Percentiles rank a stretch among this genome's conserved stretches.
Evolutionary conservation across 2,113 vertebrate genomes (phyloP).

Genomic region (Chinchilla lanigera): DNA sequence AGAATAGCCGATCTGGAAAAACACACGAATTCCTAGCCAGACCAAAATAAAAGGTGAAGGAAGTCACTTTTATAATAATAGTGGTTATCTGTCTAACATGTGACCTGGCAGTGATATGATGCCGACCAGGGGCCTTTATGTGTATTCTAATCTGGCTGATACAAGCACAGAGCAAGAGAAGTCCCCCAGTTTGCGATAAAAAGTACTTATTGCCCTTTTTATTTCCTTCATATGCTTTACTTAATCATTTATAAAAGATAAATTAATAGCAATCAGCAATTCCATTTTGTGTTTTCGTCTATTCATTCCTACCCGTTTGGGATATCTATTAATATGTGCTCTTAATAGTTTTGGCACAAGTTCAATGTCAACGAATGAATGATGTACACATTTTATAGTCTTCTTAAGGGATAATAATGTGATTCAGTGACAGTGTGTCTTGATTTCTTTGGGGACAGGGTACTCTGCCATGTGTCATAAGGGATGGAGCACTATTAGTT

Average conservation of each 20-base stretch:
- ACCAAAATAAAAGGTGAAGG: constrained; percentile 87
- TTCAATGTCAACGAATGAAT: constrained; percentile 73
- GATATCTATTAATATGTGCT: constrained; percentile 72
- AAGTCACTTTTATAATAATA: constrained; percentile 87
- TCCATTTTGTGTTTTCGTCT: constrained; percentile 68
- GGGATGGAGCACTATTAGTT: constrained; percentile 60
- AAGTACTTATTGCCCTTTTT: constrained; percentile 76
- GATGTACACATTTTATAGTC: constrained; percentile 76
- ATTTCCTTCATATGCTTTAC: constrained; percentile 81
- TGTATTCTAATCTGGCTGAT: constrained; percentile 86
- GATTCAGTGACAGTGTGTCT: constrained; percentile 68
- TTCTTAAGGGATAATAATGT: constrained; percentile 75
- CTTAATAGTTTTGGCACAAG: constrained; percentile 78
- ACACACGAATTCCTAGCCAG: constrained; percentile 85
- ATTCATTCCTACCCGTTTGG: constrained; percentile 56
- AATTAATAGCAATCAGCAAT: constrained; percentile 72
- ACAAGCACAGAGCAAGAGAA: constrained; percentile 80
- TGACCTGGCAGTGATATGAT: constrained; percentile 86
- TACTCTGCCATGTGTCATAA: constrained; percentile 62
- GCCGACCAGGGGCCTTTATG: constrained; percentile 87
- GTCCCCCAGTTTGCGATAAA: constrained; percentile 84
- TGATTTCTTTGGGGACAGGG: constrained; percentile 67
- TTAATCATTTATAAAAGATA: constrained; percentile 85
- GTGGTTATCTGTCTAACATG: constrained; percentile 90
- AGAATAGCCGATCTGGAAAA: constrained; percentile 82